Percentiles rank a stretch among this genome's conserved stretches.
Evolutionary conservation across 2,113 vertebrate species (phyloP).

Genomic region (Urocitellus parryii): DNA sequence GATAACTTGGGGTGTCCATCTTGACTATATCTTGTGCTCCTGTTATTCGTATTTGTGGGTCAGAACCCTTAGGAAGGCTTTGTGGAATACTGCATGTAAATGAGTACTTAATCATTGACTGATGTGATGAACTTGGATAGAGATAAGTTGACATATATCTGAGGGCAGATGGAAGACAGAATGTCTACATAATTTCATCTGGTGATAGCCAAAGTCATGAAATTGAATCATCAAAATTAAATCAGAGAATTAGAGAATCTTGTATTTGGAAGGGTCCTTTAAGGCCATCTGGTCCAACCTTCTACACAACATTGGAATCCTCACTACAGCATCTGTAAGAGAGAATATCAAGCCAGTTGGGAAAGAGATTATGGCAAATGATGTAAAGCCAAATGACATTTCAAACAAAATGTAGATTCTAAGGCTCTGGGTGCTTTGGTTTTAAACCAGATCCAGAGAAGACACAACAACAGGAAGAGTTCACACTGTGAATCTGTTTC

Average conservation of each 20-base stretch:
- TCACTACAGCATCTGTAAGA: slow-evolving; percentile 51
- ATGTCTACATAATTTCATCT: slow-evolving; percentile 77
- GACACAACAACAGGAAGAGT: neutral
- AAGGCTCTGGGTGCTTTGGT: slow-evolving; percentile 56
- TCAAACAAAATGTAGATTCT: slow-evolving; percentile 64
- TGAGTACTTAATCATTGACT: slow-evolving; percentile 65
- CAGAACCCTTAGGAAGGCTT: slow-evolving; percentile 42
- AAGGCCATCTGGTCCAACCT: slow-evolving; percentile 72
- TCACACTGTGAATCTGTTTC: slow-evolving; percentile 40
- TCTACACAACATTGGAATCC: slow-evolving; percentile 62
- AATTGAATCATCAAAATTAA: slow-evolving; percentile 78
- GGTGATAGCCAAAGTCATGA: slow-evolving; percentile 74
- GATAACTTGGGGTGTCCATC: neutral
- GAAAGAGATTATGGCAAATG: slow-evolving; percentile 68
- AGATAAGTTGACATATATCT: slow-evolving; percentile 78
- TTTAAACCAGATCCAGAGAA: slow-evolving; percentile 53
- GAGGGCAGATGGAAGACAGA: slow-evolving; percentile 77
- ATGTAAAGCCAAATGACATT: slow-evolving; percentile 69
- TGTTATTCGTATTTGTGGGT: slow-evolving; percentile 50
- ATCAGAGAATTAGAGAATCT: slow-evolving; percentile 76
- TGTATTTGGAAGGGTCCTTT: slow-evolving; percentile 75
- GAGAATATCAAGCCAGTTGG: slow-evolving; percentile 66
- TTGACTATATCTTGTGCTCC: neutral
- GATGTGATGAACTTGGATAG: slow-evolving; percentile 72
- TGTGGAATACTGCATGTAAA: slow-evolving; percentile 60